These are phyloP conservation scores for Scaptomyza reducta DNA, from an alignment of 2,888 invertebrate genomes.

Conservation along the genomic window DNA sequence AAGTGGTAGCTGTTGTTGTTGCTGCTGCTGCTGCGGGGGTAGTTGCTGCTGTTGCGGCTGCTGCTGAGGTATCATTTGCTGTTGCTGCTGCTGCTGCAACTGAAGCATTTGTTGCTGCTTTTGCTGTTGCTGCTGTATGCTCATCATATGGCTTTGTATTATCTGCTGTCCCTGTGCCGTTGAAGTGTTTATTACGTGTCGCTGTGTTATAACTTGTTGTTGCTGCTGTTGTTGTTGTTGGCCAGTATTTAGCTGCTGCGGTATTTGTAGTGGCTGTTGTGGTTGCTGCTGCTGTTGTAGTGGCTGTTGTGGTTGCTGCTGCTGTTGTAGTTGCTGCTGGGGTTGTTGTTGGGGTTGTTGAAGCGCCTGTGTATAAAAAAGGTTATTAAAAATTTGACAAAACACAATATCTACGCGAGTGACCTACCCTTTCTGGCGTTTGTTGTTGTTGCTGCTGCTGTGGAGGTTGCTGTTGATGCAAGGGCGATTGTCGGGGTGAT, in stretches of 20 bases:
- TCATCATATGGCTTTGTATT: conserved; percentile 84
- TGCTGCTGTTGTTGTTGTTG: conserved; percentile 43
- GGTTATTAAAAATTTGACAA: background rate
- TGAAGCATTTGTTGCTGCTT: conserved; percentile 78
- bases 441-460: conserved; percentile 38
- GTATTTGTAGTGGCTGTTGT: conserved; percentile 48
- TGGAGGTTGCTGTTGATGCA: conserved; percentile 61
- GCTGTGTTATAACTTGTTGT: conserved; percentile 82
- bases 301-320: conserved; percentile 31
- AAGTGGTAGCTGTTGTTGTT: conserved; percentile 22
- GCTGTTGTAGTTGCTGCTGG: background rate
- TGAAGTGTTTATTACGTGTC: conserved; percentile 83
- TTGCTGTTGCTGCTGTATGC: conserved; percentile 81
- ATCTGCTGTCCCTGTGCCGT: conserved; percentile 84
- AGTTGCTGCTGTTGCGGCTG: conserved; percentile 51
- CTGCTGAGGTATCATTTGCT: conserved; percentile 63
- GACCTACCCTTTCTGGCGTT: conserved; percentile 32
- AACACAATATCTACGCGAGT: background rate
- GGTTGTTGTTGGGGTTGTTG: background rate
- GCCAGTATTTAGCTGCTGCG: conserved; percentile 52
- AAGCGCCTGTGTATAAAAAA: conserved; percentile 4
- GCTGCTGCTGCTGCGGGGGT: conserved; percentile 36
- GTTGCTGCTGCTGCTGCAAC: conserved; percentile 77
- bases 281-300: conserved; percentile 31
- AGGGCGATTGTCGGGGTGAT: conserved; percentile 55